A percentile compares a stretch with the other conserved stretches of the same genome.
These are phyloP conservation scores for Kryptopterus vitreolus DNA, from an alignment of 2,797 vertebrate genomes.

Conservation along the genomic window DNA sequence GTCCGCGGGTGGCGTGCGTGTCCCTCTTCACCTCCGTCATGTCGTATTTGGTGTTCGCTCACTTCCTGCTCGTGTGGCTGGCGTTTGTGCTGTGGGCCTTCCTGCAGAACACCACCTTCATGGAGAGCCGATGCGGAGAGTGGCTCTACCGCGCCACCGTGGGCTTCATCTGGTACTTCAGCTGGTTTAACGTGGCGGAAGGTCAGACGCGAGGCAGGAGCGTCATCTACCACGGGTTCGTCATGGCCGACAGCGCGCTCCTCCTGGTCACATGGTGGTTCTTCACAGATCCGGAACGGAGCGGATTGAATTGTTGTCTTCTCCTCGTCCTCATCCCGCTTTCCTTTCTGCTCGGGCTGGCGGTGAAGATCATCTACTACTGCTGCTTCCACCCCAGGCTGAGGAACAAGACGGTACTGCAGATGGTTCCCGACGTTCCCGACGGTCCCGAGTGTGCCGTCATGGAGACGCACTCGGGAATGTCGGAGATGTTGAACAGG, in stretches of 20 bases:
- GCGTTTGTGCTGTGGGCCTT: conserved; percentile 82
- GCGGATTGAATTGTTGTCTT: conserved; percentile 43
- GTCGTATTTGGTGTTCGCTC: conserved; percentile 67
- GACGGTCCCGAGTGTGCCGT: conserved; percentile 56
- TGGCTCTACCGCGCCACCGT: conserved; percentile 86
- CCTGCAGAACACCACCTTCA: conserved; percentile 83
- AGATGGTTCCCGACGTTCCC: conserved; percentile 51
- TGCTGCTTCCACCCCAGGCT: conserved; percentile 81
- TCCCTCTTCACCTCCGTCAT: conserved; percentile 83
- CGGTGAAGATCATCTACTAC: conserved; percentile 83
- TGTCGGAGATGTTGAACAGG: conserved; percentile 61
- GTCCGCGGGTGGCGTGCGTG: conserved; percentile 78
- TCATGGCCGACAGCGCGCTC: conserved; percentile 75
- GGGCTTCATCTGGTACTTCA: conserved; percentile 92
- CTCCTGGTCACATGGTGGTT: conserved; percentile 77
- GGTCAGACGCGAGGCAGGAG: conserved; percentile 79
- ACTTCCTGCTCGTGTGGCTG: conserved; percentile 81
- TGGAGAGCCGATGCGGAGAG: conserved; percentile 78
- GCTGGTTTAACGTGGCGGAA: conserved; percentile 89
- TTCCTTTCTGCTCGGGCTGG: conserved; percentile 78
- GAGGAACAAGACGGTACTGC: conserved; percentile 53
- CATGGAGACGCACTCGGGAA: conserved; percentile 50
- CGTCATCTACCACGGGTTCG: conserved; percentile 83
- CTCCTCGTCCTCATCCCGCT: conserved; percentile 63
- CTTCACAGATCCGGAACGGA: conserved; percentile 57